Evolutionary conservation across 2,113 vertebrate genomes (phyloP).

Genomic region (Caretta caretta): DNA sequence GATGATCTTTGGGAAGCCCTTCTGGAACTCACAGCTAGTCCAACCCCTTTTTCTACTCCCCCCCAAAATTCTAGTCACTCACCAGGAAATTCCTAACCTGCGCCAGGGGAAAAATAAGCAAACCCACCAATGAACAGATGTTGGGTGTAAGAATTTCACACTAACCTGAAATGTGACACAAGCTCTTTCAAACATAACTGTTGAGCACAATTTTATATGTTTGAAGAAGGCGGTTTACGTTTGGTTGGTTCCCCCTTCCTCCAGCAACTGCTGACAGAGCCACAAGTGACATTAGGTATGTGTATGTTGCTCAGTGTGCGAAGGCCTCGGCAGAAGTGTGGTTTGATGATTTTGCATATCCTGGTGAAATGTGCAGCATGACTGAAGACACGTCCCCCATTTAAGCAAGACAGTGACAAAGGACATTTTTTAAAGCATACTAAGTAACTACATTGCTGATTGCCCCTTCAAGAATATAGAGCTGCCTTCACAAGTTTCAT

Average conservation of each 20-base stretch:
- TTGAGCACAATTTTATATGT: rapidly evolving
- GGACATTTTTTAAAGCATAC: not conserved
- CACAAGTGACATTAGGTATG: not conserved
- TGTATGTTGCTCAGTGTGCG: rapidly evolving
- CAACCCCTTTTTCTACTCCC: too few relatives aligned
- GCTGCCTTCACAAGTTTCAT: not conserved
- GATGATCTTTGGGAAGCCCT: not conserved
- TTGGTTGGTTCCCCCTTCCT: not conserved
- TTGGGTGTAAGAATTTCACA: rapidly evolving
- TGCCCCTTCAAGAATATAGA: not conserved
- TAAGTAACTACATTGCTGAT: not conserved
- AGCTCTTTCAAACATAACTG: not conserved
- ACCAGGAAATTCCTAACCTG: rapidly evolving
- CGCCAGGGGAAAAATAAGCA: not conserved
- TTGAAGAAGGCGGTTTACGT: not conserved
- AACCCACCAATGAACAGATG: not conserved
- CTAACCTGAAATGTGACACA: rapidly evolving
- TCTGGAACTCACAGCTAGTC: not conserved
- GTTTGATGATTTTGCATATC: not conserved
- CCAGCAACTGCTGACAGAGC: not conserved
- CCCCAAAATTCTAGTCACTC: rapidly evolving
- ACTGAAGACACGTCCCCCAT: not conserved
- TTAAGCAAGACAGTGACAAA: not conserved
- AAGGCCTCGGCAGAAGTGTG: not conserved
- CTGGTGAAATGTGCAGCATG: not conserved